Evolutionary conservation across 2,888 invertebrate species (phyloP), one percentile per base, ranked within the genome.

Genomic region (Bembecia ichneumoniformis): DNA sequence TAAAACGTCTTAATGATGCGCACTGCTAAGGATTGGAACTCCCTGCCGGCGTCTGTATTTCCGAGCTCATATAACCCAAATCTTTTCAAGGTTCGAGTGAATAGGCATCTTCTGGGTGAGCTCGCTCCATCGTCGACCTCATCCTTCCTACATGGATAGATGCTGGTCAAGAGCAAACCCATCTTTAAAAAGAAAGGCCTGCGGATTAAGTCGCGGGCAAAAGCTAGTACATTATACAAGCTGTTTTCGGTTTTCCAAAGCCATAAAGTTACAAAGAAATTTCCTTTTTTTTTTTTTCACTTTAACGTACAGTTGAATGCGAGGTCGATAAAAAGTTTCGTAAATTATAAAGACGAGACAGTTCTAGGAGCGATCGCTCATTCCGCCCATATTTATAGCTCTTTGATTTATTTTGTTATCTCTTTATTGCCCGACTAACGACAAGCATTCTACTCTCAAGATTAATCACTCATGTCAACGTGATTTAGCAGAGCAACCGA

Each of bases 351-450:
- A 59, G 59, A 72, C 66, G 66, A 68, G 77, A 76, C 77, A 73
- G 73, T 77, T 77, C 77, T 78, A 69, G 81, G 73, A 76, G 82
- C 77, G 82, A 83, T 83, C 77, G 77, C 74, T 83, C 82, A 80
- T 83, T 77, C 75, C 66, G 69, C 55, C 66, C 65, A 73, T 84
- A 84, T 84, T 87, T 84, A 87, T 82, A 74, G 79, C 74, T 60
- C 63, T 84, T 84, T 87, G 86, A 86, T 87, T 87, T 87, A 87
- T 87, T 84, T 83, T 82, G 80, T 84, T 86, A 84, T 82, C 82
- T 79, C 82, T 86, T 86, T 86, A 87, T 84, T 82, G 82, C 82
- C 66, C 57, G 71, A 63, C 80, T 84, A 86, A 84, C 83, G 86
- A 87, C 86, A 86, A 76, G 77, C 82, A 77, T 84, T 83, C 83